Percentiles rank a stretch among this genome's conserved stretches.
phyloP scores from a whole-genome alignment of 2,888 invertebrate species.

The Xestia xanthographa region DNA sequence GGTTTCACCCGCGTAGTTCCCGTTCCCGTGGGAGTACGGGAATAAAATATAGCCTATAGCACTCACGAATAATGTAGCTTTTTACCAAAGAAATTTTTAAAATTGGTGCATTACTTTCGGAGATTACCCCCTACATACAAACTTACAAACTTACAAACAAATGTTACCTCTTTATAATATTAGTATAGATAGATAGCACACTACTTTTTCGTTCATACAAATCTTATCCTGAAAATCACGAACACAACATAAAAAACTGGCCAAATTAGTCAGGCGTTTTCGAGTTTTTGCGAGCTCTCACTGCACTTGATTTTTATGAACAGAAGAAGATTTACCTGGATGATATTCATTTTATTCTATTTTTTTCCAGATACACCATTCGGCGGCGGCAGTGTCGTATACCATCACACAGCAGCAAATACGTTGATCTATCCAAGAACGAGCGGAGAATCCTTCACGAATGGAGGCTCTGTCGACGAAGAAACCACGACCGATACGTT shows the following conservation, averaged over 20 bases:
- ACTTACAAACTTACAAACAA: too few species aligned
- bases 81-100: too few species aligned
- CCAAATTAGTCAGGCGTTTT: neutral
- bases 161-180: too few species aligned
- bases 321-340: neutral
- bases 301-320: neutral
- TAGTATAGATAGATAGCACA: too few species aligned
- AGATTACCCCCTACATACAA: too few species aligned
- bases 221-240: neutral
- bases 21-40: too few species aligned
- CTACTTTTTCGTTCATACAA: neutral
- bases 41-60: too few species aligned
- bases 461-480: conserved; percentile 12
- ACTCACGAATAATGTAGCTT: too few species aligned
- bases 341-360: neutral
- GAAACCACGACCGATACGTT: conserved; percentile 40
- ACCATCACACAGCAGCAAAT: conserved; percentile 55
- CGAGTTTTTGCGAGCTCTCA: neutral
- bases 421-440: conserved; percentile 41
- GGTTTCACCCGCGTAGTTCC: too few species aligned
- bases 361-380: conserved; percentile 42
- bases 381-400: conserved; percentile 58
- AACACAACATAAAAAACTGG: neutral
- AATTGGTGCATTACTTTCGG: too few species aligned
- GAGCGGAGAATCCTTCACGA: conserved; percentile 14